Percentiles rank a stretch among this genome's conserved stretches.
Conservation (phyloP, 2,797 vertebrate genomes). For the Myotis pilosus region DNA sequence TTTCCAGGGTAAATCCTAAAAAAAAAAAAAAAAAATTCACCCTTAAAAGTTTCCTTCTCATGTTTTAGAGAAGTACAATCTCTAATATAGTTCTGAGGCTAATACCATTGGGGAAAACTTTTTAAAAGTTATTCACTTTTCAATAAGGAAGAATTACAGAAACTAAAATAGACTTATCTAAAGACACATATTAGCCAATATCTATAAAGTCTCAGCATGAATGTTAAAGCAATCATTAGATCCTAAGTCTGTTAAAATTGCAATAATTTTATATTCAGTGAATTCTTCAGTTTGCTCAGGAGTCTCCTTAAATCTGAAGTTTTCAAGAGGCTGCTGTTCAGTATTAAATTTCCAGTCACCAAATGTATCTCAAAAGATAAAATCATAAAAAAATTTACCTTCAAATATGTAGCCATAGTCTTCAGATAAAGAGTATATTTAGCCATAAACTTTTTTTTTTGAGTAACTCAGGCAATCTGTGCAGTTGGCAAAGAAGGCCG, state of each 20-base stretch:
- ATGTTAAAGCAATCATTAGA: constrained; percentile 59
- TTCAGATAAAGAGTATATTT: constrained; percentile 43
- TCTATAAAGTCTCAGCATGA: constrained; percentile 60
- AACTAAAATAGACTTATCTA: constrained; percentile 63
- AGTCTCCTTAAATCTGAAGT: constrained; percentile 59
- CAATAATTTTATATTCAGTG: constrained; percentile 61
- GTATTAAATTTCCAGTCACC: constrained; percentile 54
- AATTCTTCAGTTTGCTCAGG: constrained; percentile 56
- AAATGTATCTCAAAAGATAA: constrained; percentile 51
- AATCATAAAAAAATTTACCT: constrained; percentile 55
- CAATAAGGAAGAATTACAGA: constrained; percentile 43
- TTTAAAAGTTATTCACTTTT: constrained; percentile 56
- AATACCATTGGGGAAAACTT: not conserved
- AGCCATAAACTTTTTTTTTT: constrained; percentile 45
- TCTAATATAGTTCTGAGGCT: not conserved
- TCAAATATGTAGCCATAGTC: constrained; percentile 14
- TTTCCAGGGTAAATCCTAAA: not conserved
- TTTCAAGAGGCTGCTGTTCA: constrained; percentile 54
- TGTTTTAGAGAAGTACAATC: not conserved
- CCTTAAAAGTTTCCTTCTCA: not conserved
- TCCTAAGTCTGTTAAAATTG: constrained; percentile 61
- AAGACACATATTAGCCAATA: constrained; percentile 46
- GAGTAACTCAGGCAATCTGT: constrained; percentile 27
- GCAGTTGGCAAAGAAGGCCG: not conserved
- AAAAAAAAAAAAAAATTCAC: no score